A percentile compares a stretch with the other conserved stretches of the same genome.
These are phyloP conservation scores for Macquaria australasica DNA, from an alignment of 2,113 vertebrate genomes.

Conservation along the genomic window DNA sequence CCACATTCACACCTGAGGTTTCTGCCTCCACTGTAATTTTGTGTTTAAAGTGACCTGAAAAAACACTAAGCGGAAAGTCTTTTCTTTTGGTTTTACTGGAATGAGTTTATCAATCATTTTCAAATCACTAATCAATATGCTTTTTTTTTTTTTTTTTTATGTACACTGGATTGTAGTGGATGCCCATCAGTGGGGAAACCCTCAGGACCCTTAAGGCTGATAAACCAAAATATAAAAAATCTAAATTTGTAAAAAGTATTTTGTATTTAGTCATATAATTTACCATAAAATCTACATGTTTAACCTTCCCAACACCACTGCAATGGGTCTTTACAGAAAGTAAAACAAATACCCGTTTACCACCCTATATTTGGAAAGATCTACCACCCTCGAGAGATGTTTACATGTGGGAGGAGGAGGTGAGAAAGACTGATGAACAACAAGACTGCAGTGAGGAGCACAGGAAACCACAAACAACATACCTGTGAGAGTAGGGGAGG, in stretches of 20 bases:
- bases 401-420: neutral
- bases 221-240: too few relatives aligned
- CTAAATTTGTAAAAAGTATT: neutral
- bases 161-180: too few relatives aligned
- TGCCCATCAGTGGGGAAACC: neutral
- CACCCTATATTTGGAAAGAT: neutral
- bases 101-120: neutral
- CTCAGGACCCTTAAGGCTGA: neutral
- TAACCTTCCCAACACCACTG: neutral
- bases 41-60: neutral
- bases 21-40: neutral
- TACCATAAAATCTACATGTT: neutral
- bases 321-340: neutral
- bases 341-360: neutral
- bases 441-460: neutral
- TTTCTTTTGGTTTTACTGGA: neutral
- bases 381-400: too few relatives aligned
- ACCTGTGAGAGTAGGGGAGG: neutral
- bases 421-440: neutral
- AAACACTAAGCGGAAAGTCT: neutral
- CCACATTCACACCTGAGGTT: conserved; percentile 11
- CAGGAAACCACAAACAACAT: conserved; percentile 42
- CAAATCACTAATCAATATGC: neutral
- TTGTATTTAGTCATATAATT: neutral
- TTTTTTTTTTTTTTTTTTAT: neutral